phyloP scores from a whole-genome alignment of 2,797 vertebrate genomes.

The Psittacula derbiana region DNA sequence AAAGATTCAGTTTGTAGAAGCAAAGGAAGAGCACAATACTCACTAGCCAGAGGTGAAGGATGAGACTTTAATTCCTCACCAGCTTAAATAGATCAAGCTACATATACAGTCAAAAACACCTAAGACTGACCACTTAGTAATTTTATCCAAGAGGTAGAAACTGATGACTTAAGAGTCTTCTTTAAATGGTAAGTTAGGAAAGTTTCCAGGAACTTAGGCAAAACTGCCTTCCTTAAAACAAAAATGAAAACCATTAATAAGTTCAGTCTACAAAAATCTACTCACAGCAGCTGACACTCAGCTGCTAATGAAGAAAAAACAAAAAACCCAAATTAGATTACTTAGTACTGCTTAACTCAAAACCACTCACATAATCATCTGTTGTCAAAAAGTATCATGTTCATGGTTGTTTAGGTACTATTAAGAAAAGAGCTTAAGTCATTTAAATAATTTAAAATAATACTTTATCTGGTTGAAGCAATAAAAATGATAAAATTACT shows the following conservation, averaged over 20 bases:
- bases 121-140: neutral
- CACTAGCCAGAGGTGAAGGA: neutral
- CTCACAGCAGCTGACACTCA: neutral
- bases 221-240: neutral
- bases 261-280: neutral
- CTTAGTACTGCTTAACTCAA: neutral
- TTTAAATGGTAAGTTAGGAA: neutral
- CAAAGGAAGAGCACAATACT: neutral
- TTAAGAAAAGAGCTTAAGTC: neutral
- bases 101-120: neutral
- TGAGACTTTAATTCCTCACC: neutral
- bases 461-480: neutral
- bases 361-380: neutral
- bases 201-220: neutral
- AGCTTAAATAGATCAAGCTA: neutral
- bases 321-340: neutral
- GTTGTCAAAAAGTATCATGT: neutral
- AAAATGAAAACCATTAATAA: neutral
- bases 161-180: neutral
- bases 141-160: conserved; percentile 1
- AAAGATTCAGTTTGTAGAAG: neutral
- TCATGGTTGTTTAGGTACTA: neutral
- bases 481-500: neutral
- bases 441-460: neutral
- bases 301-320: neutral